Evolutionary conservation across 2,113 vertebrate species (phyloP).

Genomic region (Neogale vison): DNA sequence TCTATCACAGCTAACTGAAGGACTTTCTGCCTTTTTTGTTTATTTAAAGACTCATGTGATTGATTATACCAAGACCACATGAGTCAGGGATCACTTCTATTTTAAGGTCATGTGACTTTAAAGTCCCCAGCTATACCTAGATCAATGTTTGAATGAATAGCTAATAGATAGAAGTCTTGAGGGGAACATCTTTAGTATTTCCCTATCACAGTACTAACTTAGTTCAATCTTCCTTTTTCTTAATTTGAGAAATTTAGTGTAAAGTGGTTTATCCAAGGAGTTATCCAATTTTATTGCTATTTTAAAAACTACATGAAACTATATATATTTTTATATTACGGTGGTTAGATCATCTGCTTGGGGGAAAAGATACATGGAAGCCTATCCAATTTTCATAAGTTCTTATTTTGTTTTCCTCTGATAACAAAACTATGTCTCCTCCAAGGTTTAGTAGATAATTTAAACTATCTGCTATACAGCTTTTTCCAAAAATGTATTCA

Average conservation of each 20-base stretch:
- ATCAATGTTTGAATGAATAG: neutral
- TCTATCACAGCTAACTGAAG: neutral
- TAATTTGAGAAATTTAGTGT: neutral
- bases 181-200: neutral
- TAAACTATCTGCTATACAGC: neutral
- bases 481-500: neutral
- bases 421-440: neutral
- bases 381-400: neutral
- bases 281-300: neutral
- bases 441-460: neutral
- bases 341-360: neutral
- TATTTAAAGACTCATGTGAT: neutral
- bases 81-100: neutral
- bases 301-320: neutral
- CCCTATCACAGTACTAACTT: neutral
- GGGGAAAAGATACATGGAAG: neutral
- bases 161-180: neutral
- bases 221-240: neutral
- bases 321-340: neutral
- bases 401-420: neutral
- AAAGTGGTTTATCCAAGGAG: neutral
- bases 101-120: neutral
- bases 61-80: neutral
- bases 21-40: neutral
- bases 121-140: neutral